Percentiles rank a stretch among this genome's conserved stretches.
These are phyloP conservation scores for Papilio glaucus DNA, from an alignment of 1,140 invertebrate genomes.

Conservation along the genomic window DNA sequence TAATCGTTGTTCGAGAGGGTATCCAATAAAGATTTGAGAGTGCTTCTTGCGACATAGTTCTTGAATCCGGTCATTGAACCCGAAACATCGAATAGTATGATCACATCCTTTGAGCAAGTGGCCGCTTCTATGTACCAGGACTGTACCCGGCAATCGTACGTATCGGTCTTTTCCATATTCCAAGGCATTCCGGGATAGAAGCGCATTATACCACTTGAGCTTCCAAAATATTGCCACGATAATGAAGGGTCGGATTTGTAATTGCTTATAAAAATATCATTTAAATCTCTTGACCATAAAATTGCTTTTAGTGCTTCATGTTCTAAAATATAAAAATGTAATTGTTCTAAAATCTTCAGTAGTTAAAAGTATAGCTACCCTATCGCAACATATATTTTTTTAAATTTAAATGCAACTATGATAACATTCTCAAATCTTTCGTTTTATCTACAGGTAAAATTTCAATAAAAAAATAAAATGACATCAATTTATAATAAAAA, in stretches of 20 bases:
- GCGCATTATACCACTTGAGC: slow-evolving; percentile 94
- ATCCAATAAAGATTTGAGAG: slow-evolving; percentile 94
- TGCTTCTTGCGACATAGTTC: slow-evolving; percentile 86
- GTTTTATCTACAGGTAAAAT: too few relatives aligned
- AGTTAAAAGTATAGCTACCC: too few relatives aligned
- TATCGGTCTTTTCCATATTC: slow-evolving; percentile 74
- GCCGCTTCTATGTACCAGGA: slow-evolving; percentile 99
- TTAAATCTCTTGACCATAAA: slow-evolving; percentile 93
- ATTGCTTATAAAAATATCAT: slow-evolving; percentile 93
- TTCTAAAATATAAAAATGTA: slow-evolving; percentile 74
- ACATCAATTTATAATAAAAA: too few relatives aligned
- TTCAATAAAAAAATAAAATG: too few relatives aligned
- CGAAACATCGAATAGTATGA: slow-evolving; percentile 97
- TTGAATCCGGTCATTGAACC: slow-evolving; percentile 98
- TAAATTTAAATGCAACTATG: too few relatives aligned
- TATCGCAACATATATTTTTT: too few relatives aligned
- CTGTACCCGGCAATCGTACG: slow-evolving; percentile 93
- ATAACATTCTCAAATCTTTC: too few relatives aligned
- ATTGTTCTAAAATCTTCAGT: slow-evolving; percentile 18
- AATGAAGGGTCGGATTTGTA: slow-evolving; percentile 93
- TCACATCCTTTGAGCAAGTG: slow-evolving; percentile 98
- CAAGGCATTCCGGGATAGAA: slow-evolving; percentile 92
- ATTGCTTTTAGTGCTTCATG: slow-evolving; percentile 88
- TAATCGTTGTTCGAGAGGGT: slow-evolving; percentile 99
- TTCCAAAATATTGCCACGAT: slow-evolving; percentile 98